Evolutionary conservation across 2,113 vertebrate genomes (phyloP), one percentile per base, ranked within the genome.

Genomic region (Penelope pileata): DNA sequence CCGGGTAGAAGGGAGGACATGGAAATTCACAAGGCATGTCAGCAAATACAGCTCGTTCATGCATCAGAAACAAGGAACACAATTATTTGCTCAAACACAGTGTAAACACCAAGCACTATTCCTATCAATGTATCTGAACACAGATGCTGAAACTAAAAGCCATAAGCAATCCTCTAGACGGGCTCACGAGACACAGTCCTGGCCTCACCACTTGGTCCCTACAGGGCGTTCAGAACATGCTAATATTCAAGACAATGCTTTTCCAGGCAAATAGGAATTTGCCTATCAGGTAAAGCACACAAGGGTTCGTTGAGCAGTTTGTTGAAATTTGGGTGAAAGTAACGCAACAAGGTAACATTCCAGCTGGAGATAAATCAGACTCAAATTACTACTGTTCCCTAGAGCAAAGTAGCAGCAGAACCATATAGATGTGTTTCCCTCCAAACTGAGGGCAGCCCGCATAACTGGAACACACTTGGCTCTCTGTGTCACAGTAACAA

Each of bases 171-270:
- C 24, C 56, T 75, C 14, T 1, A 6, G 40, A 23, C 1, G 7
- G n/a, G 63, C 38, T 63, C 32, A 48, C 12, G 27, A n/a, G 29
- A 63, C 30, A 17, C 3, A 59, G 9, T 4, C 22, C 29, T 43
- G 63, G 43, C 26, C 32, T 78, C 74, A 38, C 19, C 17, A 12
- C 47, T 7, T 0, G 0, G 1, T 11, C 7, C 54, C 32, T 63
- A 53, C 6, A 12, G 22, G 32, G 17, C 19, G 82, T 47, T 50
- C 51, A 47, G 47, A 75, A 47, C 66, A 29, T 7, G 22, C 43
- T 2, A 1, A 32, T n/a, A 27, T 9, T 45, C 56, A 48, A 83
- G n/a, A 0, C 45, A 74, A 23, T 5, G 0, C 45, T 79, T 29
- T 78, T 75, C 51, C 66, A 59, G 2, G 10, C 0, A 2, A 77